Percentiles rank a stretch among this genome's conserved stretches.
Conservation (phyloP, 2,888 invertebrate species). For the Omphaloscelis lunosa region DNA sequence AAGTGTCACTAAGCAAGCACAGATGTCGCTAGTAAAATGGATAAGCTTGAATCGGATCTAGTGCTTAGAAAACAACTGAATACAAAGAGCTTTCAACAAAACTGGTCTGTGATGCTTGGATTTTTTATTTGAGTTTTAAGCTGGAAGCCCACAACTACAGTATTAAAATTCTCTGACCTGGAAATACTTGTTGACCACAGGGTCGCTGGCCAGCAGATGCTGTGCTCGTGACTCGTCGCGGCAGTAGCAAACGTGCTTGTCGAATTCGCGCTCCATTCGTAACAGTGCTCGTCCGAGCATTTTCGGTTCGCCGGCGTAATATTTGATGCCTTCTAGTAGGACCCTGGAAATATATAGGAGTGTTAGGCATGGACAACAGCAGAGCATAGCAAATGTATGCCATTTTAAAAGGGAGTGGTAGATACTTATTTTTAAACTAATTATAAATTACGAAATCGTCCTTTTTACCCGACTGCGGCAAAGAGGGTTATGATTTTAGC, state of each 20-base stretch:
- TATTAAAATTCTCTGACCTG: conserved; percentile 90
- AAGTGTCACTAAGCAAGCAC: background rate
- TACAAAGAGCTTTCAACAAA: too few species aligned
- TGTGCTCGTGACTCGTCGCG: conserved; percentile 96
- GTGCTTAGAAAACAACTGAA: background rate
- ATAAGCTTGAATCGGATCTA: background rate
- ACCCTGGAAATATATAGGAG: conserved; percentile 92
- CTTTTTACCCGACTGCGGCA: too few species aligned
- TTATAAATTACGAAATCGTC: too few species aligned
- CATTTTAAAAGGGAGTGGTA: background rate
- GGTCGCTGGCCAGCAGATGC: conserved; percentile 93
- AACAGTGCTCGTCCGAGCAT: conserved; percentile 97
- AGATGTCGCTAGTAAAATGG: conserved; percentile 51
- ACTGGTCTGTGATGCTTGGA: background rate
- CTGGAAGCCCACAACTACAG: background rate
- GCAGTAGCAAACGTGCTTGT: conserved; percentile 97
- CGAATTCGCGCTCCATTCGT: conserved; percentile 97
- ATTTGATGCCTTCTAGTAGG: conserved; percentile 97
- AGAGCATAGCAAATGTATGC: background rate
- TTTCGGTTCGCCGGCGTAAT: conserved; percentile 96
- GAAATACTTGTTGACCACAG: conserved; percentile 94
- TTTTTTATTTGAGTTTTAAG: background rate
- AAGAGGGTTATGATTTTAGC: too few species aligned
- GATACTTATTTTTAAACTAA: background rate
- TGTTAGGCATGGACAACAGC: background rate